These are phyloP conservation scores for Halictus ligatus DNA, from an alignment of 2,888 invertebrate species.

Conservation along the genomic window DNA sequence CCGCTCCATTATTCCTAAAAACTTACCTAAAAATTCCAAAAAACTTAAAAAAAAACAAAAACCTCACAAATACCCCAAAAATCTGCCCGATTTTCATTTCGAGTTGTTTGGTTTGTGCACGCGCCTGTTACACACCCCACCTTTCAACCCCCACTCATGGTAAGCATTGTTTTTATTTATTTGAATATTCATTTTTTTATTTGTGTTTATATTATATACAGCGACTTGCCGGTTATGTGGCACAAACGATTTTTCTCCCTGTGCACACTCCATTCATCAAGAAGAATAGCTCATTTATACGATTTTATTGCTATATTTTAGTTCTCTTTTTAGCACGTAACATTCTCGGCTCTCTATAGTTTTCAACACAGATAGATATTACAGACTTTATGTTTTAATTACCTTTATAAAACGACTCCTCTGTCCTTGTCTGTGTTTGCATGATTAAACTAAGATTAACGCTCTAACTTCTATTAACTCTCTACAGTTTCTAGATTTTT, in stretches of 20 bases:
- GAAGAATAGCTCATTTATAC: slow-evolving; percentile 25
- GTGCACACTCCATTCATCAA: slow-evolving; percentile 59
- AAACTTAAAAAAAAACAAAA: slow-evolving; percentile 68
- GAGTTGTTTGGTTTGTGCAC: slow-evolving; percentile 85
- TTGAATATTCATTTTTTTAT: slow-evolving; percentile 76
- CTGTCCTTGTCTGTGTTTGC: slow-evolving; percentile 75
- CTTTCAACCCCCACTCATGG: slow-evolving; percentile 84
- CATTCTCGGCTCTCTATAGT: slow-evolving; percentile 27
- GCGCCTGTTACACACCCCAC: slow-evolving; percentile 84
- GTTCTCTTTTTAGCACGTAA: slow-evolving; percentile 37
- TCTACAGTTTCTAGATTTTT: slow-evolving; percentile 46
- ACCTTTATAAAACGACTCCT: slow-evolving; percentile 58
- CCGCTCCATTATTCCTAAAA: slow-evolving; percentile 59
- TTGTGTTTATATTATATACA: slow-evolving; percentile 65
- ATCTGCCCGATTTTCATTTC: slow-evolving; percentile 84
- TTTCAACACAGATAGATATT: slow-evolving; percentile 26
- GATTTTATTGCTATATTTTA: slow-evolving; percentile 39
- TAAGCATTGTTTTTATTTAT: slow-evolving; percentile 84
- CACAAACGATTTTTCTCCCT: slow-evolving; percentile 59
- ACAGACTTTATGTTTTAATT: slow-evolving; percentile 33
- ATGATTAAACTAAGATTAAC: slow-evolving; percentile 77
- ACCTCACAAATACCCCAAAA: slow-evolving; percentile 77
- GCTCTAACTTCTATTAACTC: slow-evolving; percentile 79
- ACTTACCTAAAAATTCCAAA: slow-evolving; percentile 65
- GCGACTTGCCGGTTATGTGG: slow-evolving; percentile 55